Conservation (phyloP, 2,113 vertebrate species). For the Sander lucioperca region DNA sequence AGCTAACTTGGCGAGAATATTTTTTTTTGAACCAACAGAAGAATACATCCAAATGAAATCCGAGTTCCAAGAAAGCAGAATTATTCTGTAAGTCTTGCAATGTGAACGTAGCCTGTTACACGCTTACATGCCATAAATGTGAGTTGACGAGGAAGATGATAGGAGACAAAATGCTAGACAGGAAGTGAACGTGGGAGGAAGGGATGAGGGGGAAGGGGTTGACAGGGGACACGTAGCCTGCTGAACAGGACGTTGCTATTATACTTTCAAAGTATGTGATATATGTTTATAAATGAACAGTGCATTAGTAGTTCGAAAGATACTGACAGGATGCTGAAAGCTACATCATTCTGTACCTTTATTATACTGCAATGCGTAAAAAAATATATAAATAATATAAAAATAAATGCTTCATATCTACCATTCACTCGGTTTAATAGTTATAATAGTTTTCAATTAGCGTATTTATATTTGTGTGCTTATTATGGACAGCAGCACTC, state of each 20-base stretch:
- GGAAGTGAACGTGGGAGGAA: conserved; percentile 8
- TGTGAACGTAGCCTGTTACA: conserved; percentile 25
- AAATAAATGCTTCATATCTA: not conserved
- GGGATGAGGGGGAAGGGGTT: not conserved
- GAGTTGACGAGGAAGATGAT: not conserved
- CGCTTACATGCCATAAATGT: not conserved
- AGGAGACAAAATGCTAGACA: conserved; percentile 17
- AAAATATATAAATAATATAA: not conserved
- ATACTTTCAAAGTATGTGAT: not conserved
- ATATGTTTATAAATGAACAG: not conserved
- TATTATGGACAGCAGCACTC: conserved; percentile 19
- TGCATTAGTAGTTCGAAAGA: conserved; percentile 16
- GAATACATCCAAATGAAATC: not conserved
- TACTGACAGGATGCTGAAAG: conserved; percentile 17
- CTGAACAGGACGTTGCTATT: not conserved
- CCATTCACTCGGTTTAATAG: conserved; percentile 18
- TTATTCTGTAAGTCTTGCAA: not conserved
- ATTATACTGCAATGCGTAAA: not conserved
- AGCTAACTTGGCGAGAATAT: not conserved
- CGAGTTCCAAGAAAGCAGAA: not conserved
- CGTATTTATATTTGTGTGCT: not conserved
- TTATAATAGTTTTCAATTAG: conserved; percentile 25
- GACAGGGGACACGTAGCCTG: not conserved
- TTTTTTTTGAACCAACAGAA: not conserved
- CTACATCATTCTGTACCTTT: not conserved